These are phyloP conservation scores for Deilephila elpenor DNA, from an alignment of 2,888 invertebrate species.

Conservation along the genomic window DNA sequence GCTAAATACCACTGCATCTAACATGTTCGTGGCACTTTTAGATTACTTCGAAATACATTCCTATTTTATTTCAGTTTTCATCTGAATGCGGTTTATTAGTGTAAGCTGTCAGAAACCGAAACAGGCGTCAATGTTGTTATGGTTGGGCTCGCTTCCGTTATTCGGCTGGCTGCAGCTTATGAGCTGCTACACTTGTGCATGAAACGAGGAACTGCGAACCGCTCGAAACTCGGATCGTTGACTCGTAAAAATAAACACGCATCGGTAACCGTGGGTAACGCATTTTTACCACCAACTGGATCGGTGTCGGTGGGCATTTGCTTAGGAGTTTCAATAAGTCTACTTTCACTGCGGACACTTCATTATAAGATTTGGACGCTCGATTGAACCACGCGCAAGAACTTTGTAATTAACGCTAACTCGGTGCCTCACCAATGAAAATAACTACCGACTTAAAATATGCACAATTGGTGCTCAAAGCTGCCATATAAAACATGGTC, in stretches of 20 bases:
- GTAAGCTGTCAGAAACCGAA: conserved; percentile 71
- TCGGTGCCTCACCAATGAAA: background rate
- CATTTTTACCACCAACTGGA: conserved; percentile 27
- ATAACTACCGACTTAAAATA: background rate
- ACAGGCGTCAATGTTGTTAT: conserved; percentile 75
- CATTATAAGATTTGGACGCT: conserved; percentile 8
- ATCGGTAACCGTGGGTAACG: conserved; percentile 48
- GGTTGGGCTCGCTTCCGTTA: conserved; percentile 76
- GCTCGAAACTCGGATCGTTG: conserved; percentile 62
- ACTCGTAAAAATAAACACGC: conserved; percentile 70
- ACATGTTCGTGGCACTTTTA: conserved; percentile 47
- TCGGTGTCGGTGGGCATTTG: conserved; percentile 11
- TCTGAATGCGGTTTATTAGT: conserved; percentile 75
- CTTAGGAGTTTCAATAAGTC: conserved; percentile 1
- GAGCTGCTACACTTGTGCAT: conserved; percentile 48
- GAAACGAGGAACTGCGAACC: conserved; percentile 55
- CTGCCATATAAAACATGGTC: background rate
- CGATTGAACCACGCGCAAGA: background rate
- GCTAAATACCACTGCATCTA: background rate
- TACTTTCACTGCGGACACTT: background rate
- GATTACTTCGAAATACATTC: conserved; percentile 66
- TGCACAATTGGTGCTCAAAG: too few species aligned
- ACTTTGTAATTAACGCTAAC: background rate
- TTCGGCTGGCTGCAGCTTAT: conserved; percentile 50
- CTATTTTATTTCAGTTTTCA: conserved; percentile 71